Base-by-base conservation (phyloP, 2,888 invertebrate genomes). In the Hermaeophaga mercurialis region DNA sequence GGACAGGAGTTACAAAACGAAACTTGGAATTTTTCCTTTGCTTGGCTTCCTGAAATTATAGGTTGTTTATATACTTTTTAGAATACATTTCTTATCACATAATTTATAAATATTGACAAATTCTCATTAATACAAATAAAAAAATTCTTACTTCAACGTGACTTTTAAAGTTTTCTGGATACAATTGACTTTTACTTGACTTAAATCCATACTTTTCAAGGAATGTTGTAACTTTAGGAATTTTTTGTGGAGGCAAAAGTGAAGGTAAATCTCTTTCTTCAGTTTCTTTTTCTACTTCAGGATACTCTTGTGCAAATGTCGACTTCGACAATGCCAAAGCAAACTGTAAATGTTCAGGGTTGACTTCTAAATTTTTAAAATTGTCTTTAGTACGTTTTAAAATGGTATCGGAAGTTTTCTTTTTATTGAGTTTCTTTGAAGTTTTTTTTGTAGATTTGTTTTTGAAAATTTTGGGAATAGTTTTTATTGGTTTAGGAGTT, bases 281-380 rank as follows among this genome's bases (percentile, higher is more conserved):
- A 36, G 5, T 41, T 2, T 61, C 48, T 24, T 58, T 60, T 17
- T 15, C 33, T n/a, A 15, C 22, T 36, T 58, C 54, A n/a, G 55
- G 58, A 48, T 56, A 56, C 43, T 62, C 61, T 55, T 62, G 62
- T 31, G 70, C 68, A 57, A 70, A 69, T 3, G 81, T 70, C 0
- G 88, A 88, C 69, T 81, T 83, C 1, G 88, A 87, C 55, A 88
- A 71, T 9, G 86, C 86, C 64, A 88, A 78, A 36, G 87, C 88
- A 73, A 88, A 68, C 71, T 87, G 85, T 58, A 88, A 75, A 63
- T 88, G 84, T 66, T 87, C 85, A 0, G 84, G 77, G 76, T 86
- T 84, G 39, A 85, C 77, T 71, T 86, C 85, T 47, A 79, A 67
- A 75, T 76, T 60, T 74, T 68, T 56, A 78, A 83, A 58, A 80